phyloP scores from a whole-genome alignment of 2,113 vertebrate species.

The Oryzias javanicus region DNA sequence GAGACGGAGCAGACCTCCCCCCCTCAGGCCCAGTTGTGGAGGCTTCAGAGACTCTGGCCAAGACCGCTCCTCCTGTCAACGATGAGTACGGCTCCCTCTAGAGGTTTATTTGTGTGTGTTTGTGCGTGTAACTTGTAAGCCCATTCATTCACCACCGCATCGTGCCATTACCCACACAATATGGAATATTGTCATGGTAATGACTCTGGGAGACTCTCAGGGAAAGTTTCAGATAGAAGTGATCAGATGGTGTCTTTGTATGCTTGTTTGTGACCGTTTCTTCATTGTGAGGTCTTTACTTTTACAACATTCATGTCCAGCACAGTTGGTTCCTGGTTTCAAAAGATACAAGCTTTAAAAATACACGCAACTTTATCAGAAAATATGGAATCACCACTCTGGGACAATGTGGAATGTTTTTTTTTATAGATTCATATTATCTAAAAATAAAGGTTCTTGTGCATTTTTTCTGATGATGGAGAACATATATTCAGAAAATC shows the following conservation, averaged over 20 bases:
- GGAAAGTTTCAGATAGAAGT: conserved; percentile 32
- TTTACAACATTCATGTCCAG: conserved; percentile 24
- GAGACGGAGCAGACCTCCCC: conserved; percentile 92
- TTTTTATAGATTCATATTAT: too few species aligned
- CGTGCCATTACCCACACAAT: conserved; percentile 71
- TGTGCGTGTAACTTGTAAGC: conserved; percentile 51
- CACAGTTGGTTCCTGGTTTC: conserved; percentile 7
- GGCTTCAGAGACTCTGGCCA: conserved; percentile 89
- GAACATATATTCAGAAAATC: too few species aligned
- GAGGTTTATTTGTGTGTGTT: conserved; percentile 71
- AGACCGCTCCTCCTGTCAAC: conserved; percentile 87
- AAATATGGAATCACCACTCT: too few species aligned
- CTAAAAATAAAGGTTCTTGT: too few species aligned
- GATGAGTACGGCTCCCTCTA: conserved; percentile 89
- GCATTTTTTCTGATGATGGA: too few species aligned
- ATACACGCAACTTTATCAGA: too few species aligned
- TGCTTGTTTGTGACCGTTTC: conserved; percentile 36
- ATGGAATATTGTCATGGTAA: conserved; percentile 63
- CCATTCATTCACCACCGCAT: conserved; percentile 75
- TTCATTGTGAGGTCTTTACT: conserved; percentile 17
- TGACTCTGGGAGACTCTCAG: conserved; percentile 42
- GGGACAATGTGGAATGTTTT: too few species aligned
- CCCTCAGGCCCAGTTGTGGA: conserved; percentile 91
- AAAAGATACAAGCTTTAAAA: too few species aligned
- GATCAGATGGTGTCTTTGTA: conserved; percentile 14